Evolutionary conservation across 2,113 vertebrate species (phyloP), one percentile per base, ranked within the genome.

Genomic region (Siniperca knerii): DNA sequence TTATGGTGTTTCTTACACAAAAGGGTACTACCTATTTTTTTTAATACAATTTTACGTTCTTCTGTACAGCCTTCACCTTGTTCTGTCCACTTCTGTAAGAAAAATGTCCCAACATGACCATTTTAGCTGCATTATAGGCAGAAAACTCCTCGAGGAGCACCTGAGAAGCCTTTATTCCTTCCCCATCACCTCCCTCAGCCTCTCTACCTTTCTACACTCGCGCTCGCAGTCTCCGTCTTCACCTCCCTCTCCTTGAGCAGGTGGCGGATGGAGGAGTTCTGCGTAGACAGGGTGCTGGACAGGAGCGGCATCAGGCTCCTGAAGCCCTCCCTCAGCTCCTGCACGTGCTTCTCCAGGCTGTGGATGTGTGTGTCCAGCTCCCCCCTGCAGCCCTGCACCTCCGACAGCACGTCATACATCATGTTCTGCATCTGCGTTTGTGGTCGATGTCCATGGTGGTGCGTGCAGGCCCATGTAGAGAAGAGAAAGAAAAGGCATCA

Each of bases 301-400:
- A 95, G 93, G 29, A 95, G 94, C 0, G 94, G 94, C 93, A 95
- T 94, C 71, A 95, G 90, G 81, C 89, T 93, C 83, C 85, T 85
- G 82, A 94, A 95, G 9, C 93, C 94, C 77, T 95, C 93, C 76
- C 92, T 91, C 74, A 95, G 82, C 89, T 94, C 94, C 48, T 90
- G 88, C 77, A 94, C 93, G 10, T 92, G 67, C 65, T 91, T 92
- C 88, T 97, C 97, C 79, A 97, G 90, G 23, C 92, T 87, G 0
- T 90, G 89, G 88, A 97, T 93, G 25, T 97, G 96, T 4, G 94
- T 92, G 91, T 97, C 96, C 68, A 98, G 93, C 66, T 97, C 97
- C 67, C 95, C 97, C 5, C 97, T 90, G 86, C 96, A 97, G 79
- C 96, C 96, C 73, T 97, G 97, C 89, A 98, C 96, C 85, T 97